Evolutionary conservation across 2,113 vertebrate genomes (phyloP).

Genomic region (Odocoileus hemionus): DNA sequence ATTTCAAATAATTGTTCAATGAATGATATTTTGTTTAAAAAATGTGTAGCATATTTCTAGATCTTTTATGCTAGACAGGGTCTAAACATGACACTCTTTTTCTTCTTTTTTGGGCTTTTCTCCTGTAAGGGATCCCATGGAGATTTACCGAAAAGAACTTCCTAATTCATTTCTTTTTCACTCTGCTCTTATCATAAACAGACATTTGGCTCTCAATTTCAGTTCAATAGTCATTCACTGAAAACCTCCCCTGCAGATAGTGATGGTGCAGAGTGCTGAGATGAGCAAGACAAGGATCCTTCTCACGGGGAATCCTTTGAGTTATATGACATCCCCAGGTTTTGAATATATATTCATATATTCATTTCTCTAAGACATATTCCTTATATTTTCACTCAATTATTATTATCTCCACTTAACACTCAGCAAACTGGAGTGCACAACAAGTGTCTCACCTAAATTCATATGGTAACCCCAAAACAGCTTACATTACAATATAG

Average conservation of each 20-base stretch:
- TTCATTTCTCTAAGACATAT: not conserved
- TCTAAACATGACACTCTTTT: not conserved
- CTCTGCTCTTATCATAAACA: conserved; percentile 15
- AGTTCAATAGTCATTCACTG: not conserved
- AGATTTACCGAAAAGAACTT: conserved; percentile 40
- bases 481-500: not conserved
- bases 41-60: not conserved
- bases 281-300: not conserved
- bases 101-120: not conserved
- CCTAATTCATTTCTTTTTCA: conserved; percentile 30
- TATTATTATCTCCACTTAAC: not conserved
- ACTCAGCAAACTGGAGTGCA: not conserved
- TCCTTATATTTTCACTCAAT: not conserved
- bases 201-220: conserved; percentile 37
- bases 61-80: not conserved
- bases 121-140: not conserved
- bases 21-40: not conserved
- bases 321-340: not conserved
- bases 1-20: not conserved
- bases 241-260: not conserved
- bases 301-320: not conserved
- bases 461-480: not conserved
- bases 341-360: not conserved
- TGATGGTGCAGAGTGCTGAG: not conserved
- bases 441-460: not conserved